These are phyloP conservation scores for Cavia aperea DNA, from an alignment of 2,113 vertebrate species.

Conservation along the genomic window DNA sequence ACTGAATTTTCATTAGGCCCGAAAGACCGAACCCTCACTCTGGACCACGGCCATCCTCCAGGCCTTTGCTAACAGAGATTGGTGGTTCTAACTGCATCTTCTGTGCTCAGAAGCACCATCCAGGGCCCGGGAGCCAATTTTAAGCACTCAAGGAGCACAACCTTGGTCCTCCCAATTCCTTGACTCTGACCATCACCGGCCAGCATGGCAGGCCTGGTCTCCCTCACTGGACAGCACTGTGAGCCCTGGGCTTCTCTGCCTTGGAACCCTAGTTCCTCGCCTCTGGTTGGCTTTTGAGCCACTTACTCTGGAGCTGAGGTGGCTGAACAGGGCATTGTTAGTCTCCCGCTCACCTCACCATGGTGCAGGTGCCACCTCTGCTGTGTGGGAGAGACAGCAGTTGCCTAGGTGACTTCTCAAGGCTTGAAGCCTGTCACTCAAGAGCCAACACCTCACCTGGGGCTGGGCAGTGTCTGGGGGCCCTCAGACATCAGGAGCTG, in stretches of 20 bases:
- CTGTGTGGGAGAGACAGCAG: background rate
- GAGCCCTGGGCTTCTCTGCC: background rate
- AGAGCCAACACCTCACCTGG: background rate
- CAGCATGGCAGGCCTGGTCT: background rate
- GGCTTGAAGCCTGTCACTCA: background rate
- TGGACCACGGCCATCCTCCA: background rate
- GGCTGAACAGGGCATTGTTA: background rate
- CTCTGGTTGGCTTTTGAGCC: background rate
- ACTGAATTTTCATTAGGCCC: background rate
- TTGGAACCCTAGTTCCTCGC: background rate
- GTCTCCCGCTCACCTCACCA: background rate
- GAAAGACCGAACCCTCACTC: background rate
- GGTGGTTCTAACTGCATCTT: no score
- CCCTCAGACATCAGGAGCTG: background rate
- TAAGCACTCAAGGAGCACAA: background rate
- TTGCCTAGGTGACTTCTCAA: background rate
- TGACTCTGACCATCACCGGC: background rate
- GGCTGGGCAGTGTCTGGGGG: no score
- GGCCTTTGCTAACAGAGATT: background rate
- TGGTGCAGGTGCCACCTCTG: background rate
- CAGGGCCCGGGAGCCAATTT: no score
- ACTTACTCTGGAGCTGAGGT: background rate
- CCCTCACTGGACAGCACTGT: background rate
- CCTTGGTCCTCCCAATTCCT: background rate
- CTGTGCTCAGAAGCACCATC: background rate